Base-by-base conservation (phyloP, 2,113 vertebrate species). In the Cathartes aura region DNA sequence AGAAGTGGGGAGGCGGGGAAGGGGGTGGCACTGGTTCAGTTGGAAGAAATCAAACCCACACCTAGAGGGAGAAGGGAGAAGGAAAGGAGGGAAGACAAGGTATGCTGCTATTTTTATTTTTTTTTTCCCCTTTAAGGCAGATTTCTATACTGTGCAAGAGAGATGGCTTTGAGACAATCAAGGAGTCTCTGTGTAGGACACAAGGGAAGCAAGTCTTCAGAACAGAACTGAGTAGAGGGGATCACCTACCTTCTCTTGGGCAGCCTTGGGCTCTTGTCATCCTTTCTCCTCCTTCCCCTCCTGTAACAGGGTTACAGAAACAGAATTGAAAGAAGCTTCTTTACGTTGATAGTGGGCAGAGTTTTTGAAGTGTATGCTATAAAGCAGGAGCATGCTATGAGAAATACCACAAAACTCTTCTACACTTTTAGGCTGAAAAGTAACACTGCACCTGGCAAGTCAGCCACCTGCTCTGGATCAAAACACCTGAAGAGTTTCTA, bases 241-340 rank as follows among this genome's bases (percentile, higher is more conserved):
- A 56, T 47, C 53, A 66, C 90, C 98, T 87, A 99, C 99, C 99
- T 98, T 96, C 99, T 99, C 95, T 99, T 99, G 56, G 99, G 99
- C 91, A 99, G 98, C 36, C 99, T 98, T 21, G 99, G 99, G 52
- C 99, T 99, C 98, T 99, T 99, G 95, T 99, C 99, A 88, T 99
- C 99, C 98, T 99, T 99, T 98, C 99, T 99, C 92, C 99, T 98
- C 42, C 99, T 98, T 67, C 99, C 99, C 97, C 99, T 99, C 98
- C 99, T 99, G 74, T 26, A 96, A 97, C 27, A 96, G 62, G 56
- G 94, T 76, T 56, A 97, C 7, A 96, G 64, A 94, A 36, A 87
- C 29, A 94, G 50, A 55, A 83, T 11, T 76, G 27, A 89, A 80
- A 94, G 32, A 58, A 55, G 74, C 18, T 83, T 70, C 73, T 73